Conservation (phyloP, 2,113 vertebrate genomes). For the Andinoacara biseriatus region DNA sequence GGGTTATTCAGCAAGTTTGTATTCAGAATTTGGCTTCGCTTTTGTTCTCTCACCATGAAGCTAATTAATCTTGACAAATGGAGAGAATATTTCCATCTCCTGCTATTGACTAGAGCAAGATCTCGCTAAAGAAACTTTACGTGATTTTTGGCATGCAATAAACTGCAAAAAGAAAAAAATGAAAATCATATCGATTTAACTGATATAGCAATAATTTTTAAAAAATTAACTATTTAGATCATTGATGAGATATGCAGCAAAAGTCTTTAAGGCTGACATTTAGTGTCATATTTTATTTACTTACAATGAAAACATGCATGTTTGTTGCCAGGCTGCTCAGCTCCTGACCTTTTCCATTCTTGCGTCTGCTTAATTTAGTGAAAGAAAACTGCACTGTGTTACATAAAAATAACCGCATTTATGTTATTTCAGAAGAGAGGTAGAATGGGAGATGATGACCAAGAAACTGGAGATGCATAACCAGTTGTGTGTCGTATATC, state of each 20-base stretch:
- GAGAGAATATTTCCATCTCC: slow-evolving; percentile 19
- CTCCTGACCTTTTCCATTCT: slow-evolving; percentile 10
- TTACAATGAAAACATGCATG: slow-evolving; percentile 5
- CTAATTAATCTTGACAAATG: slow-evolving; percentile 3
- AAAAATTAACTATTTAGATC: neutral
- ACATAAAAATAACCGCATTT: neutral
- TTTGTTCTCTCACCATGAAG: neutral
- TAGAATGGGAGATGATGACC: neutral
- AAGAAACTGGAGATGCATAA: slow-evolving; percentile 11
- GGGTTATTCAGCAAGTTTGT: neutral
- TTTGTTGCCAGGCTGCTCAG: neutral
- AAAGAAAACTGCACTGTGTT: neutral
- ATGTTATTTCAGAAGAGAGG: neutral
- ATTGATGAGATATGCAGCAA: neutral
- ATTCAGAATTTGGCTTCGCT: neutral
- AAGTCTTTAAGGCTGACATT: slow-evolving; percentile 4
- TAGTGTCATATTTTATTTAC: neutral
- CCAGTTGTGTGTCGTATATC: neutral
- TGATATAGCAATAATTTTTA: neutral
- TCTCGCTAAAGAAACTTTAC: neutral
- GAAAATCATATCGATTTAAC: neutral
- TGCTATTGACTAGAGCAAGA: neutral
- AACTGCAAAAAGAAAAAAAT: neutral
- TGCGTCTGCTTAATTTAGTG: neutral
- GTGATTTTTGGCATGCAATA: neutral